A percentile compares a stretch with the other conserved stretches of the same genome.
phyloP scores from a whole-genome alignment of 2,113 vertebrate genomes.

The Sinosuthora webbiana region DNA sequence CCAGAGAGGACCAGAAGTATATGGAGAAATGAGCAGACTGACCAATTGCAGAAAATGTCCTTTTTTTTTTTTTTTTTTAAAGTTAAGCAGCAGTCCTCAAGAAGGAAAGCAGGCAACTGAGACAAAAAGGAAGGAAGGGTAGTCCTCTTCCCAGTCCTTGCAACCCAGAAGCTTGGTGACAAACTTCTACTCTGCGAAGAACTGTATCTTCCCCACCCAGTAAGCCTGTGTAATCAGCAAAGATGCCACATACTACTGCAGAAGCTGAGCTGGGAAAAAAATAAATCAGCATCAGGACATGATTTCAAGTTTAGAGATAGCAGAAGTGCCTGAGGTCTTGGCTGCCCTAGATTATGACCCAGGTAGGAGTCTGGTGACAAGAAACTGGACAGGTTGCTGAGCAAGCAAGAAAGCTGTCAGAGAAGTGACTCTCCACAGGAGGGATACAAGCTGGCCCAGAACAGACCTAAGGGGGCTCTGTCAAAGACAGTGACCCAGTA shows the following conservation, averaged over 20 bases:
- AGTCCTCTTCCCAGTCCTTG: neutral
- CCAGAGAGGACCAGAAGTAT: neutral
- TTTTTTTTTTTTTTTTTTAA: neutral
- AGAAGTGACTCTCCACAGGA: neutral
- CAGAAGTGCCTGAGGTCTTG: neutral
- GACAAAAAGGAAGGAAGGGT: neutral
- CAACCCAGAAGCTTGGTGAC: neutral
- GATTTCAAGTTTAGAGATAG: neutral
- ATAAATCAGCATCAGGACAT: neutral
- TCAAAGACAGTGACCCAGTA: neutral
- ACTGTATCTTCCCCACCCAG: neutral
- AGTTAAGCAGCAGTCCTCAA: neutral
- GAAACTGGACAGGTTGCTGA: slow-evolving; percentile 17
- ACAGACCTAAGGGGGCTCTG: neutral
- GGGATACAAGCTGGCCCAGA: neutral
- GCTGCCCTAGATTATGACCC: slow-evolving; percentile 14
- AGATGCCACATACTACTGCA: neutral
- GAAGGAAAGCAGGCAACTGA: neutral
- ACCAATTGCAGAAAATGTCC: neutral
- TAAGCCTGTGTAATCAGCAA: neutral
- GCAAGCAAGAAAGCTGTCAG: slow-evolving; percentile 14
- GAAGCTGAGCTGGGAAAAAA: neutral
- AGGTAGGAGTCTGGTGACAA: slow-evolving; percentile 28
- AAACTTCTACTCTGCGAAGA: neutral
- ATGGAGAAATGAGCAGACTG: neutral